Conservation (phyloP, 2,888 invertebrate species). For the Schizaphis graminum region DNA sequence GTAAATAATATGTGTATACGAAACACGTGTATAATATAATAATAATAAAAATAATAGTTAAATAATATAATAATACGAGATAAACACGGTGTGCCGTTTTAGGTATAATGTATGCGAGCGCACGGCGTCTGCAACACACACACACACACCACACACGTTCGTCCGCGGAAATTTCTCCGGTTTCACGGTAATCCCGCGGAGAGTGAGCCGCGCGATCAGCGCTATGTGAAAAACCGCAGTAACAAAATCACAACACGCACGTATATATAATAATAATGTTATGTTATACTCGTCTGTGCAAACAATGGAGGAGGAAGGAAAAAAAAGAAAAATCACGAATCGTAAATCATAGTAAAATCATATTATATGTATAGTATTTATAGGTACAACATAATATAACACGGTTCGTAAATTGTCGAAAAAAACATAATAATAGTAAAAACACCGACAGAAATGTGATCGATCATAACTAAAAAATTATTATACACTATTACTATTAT, state of each 20-base stretch:
- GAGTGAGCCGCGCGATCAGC: neutral
- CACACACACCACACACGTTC: neutral
- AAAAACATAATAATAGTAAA: neutral
- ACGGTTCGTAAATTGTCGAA: neutral
- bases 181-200: slow-evolving; percentile 30
- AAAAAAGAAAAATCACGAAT: slow-evolving; percentile 8
- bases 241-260: neutral
- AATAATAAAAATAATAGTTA: neutral
- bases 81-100: neutral
- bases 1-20: neutral
- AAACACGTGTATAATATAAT: neutral
- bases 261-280: neutral
- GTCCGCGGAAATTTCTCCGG: slow-evolving; percentile 21
- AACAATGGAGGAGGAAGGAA: neutral
- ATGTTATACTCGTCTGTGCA: neutral
- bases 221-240: neutral
- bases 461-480: neutral
- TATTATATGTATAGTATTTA: neutral
- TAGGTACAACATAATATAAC: neutral
- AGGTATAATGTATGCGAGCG: neutral
- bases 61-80: neutral
- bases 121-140: neutral
- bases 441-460: neutral
- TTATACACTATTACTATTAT: neutral
- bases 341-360: neutral